Evolutionary conservation across 2,888 invertebrate genomes (phyloP).

Genomic region (Sacculina carcini): DNA sequence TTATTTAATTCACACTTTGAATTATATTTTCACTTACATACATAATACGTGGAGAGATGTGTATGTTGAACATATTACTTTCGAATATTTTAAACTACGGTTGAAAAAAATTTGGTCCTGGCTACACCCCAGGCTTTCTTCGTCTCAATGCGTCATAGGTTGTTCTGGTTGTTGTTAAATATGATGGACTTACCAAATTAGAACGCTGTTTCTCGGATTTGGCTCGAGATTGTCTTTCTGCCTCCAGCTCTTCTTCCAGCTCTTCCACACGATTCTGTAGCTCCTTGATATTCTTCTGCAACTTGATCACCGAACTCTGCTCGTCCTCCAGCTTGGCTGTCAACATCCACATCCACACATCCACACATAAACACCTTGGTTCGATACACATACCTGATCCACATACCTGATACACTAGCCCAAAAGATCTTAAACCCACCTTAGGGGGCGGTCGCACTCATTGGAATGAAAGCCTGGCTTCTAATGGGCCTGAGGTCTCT

Average conservation of each 20-base stretch:
- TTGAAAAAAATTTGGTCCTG: conserved; percentile 82
- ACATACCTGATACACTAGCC: too few relatives aligned
- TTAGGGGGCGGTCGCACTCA: too few relatives aligned
- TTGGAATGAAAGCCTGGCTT: too few relatives aligned
- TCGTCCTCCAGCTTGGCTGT: conserved; percentile 88
- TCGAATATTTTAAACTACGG: too few relatives aligned
- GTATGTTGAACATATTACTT: too few relatives aligned
- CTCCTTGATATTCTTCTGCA: conserved; percentile 98
- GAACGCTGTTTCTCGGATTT: conserved; percentile 69
- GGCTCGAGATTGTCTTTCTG: conserved; percentile 87
- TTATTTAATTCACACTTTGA: conserved; percentile 91
- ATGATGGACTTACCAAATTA: conserved; percentile 35
- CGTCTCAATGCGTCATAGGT: conserved; percentile 64
- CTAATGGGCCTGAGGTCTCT: too few relatives aligned
- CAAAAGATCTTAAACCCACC: too few relatives aligned
- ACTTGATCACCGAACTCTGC: conserved; percentile 81
- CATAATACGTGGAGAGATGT: conserved; percentile 78
- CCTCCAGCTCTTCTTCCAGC: conserved; percentile 96
- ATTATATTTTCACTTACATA: conserved; percentile 90
- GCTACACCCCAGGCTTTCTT: conserved; percentile 54
- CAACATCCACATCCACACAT: too few relatives aligned
- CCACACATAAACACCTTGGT: too few relatives aligned
- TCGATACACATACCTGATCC: too few relatives aligned
- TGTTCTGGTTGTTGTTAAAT: conserved; percentile 96
- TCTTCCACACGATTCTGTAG: conserved; percentile 93